These are phyloP conservation scores for Pachyramphus minor DNA, from an alignment of 2,113 vertebrate species.

Conservation along the genomic window DNA sequence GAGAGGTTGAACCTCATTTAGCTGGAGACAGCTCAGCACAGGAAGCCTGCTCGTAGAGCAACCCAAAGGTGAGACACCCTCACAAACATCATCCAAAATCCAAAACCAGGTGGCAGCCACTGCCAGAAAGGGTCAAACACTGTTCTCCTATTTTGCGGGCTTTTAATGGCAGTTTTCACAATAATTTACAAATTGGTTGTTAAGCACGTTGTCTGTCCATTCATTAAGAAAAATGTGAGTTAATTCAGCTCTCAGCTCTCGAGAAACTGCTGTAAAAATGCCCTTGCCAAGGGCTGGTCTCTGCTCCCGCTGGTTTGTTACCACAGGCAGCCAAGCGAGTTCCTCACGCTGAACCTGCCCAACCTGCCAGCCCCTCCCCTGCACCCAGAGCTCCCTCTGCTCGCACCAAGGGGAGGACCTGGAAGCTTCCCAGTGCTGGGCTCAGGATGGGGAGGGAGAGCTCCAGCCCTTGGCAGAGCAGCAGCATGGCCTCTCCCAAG, in stretches of 20 bases:
- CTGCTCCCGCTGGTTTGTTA: neutral
- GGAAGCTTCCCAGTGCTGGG: neutral
- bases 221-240: neutral
- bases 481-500: neutral
- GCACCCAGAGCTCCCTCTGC: neutral
- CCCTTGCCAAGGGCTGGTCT: neutral
- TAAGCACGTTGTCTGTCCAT: neutral
- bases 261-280: neutral
- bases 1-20: neutral
- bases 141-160: neutral
- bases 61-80: neutral
- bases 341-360: neutral
- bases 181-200: slow-evolving; percentile 13
- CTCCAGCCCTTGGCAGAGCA: neutral
- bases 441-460: neutral
- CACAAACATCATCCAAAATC: neutral
- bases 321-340: neutral
- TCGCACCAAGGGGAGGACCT: neutral
- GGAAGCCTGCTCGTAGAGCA: fast-evolving
- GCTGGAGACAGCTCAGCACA: neutral
- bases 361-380: neutral
- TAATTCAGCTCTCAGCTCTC: neutral
- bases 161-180: slow-evolving; percentile 54
- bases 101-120: neutral
- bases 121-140: neutral